Evolutionary conservation across 2,888 invertebrate genomes (phyloP).

Genomic region (Syrphus vitripennis): DNA sequence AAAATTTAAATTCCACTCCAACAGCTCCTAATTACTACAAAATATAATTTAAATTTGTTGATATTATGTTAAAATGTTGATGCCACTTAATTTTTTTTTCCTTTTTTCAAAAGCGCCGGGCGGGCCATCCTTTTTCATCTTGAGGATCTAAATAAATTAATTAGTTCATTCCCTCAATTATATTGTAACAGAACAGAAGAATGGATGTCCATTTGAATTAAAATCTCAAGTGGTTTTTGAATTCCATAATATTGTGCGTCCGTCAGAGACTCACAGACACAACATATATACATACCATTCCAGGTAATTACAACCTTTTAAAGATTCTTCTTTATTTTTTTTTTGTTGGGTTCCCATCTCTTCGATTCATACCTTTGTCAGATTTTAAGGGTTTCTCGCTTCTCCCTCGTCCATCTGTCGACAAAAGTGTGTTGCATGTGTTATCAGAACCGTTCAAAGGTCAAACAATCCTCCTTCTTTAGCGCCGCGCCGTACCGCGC

Average conservation of each 20-base stretch:
- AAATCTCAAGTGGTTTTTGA: conserved; percentile 58
- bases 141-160: conserved; percentile 53
- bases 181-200: conserved; percentile 48
- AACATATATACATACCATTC: conserved; percentile 28
- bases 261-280: background rate
- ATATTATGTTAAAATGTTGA: too few species aligned
- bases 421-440: conserved; percentile 64
- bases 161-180: conserved; percentile 66
- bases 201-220: conserved; percentile 60
- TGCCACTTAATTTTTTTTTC: conserved; percentile 4
- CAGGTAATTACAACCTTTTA: conserved; percentile 70
- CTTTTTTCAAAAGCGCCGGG: conserved; percentile 15
- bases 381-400: background rate
- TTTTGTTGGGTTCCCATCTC: background rate
- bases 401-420: conserved; percentile 19
- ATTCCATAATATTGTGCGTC: conserved; percentile 50
- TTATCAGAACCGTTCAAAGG: conserved; percentile 67
- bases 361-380: conserved; percentile 21
- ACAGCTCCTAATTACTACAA: conserved; percentile 16
- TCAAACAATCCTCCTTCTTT: conserved; percentile 70
- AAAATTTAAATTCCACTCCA: conserved; percentile 55
- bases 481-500: conserved; percentile 30
- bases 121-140: conserved; percentile 34
- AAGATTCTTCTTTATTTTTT: conserved; percentile 1
- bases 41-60: background rate